Evolutionary conservation across 2,797 vertebrate species (phyloP).

Genomic region (Clarias fuscus): DNA sequence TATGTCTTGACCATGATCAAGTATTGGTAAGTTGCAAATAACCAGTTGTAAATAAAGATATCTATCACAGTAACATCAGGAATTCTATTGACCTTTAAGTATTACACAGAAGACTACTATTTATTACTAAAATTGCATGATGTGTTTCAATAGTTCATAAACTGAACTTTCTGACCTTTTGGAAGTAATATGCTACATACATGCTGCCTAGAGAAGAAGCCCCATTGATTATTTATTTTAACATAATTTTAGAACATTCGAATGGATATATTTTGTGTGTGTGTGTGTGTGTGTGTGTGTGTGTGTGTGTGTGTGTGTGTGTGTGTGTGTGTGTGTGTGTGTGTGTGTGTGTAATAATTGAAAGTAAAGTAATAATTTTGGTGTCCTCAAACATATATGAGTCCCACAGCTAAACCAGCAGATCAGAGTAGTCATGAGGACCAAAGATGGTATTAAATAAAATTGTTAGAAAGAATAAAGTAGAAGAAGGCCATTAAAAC

Average conservation of each 20-base stretch:
- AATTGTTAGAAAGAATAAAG: background rate
- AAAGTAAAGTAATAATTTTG: background rate
- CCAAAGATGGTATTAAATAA: background rate
- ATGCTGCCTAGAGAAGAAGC: background rate
- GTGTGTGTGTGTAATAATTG: too few species aligned
- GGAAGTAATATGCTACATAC: background rate
- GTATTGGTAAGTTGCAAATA: slow-evolving; percentile 26
- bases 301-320: too few species aligned
- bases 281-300: too few species aligned
- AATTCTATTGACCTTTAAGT: background rate
- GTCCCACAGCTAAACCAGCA: background rate
- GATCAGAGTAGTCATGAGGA: background rate
- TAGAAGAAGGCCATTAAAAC: background rate
- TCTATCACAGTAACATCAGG: background rate
- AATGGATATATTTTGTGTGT: background rate
- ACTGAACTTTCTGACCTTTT: background rate
- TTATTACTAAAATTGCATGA: background rate
- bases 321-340: too few species aligned
- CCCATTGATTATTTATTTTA: background rate
- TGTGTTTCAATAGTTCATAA: background rate
- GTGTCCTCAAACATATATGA: background rate
- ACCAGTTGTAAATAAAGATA: background rate
- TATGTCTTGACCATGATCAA: slow-evolving; percentile 21
- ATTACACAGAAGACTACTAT: background rate
- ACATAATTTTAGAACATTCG: background rate